Conservation (phyloP, 2,888 invertebrate species). For the Zygaena filipendulae region DNA sequence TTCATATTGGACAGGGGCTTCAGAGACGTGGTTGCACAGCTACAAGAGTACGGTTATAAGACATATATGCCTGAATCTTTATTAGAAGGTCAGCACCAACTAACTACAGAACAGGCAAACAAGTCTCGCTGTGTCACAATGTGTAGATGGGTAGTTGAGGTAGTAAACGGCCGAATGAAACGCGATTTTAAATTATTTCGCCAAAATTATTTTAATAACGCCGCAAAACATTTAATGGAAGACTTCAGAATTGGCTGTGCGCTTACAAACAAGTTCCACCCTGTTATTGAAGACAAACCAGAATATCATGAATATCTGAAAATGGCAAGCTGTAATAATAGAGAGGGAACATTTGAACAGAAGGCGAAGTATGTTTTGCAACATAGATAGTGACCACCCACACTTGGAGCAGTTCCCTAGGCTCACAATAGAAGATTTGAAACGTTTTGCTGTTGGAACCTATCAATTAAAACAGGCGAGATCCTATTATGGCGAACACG, state of each 20-base stretch:
- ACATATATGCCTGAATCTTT: constrained; percentile 8
- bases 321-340: neutral
- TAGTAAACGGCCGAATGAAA: constrained; percentile 5
- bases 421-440: constrained; percentile 4
- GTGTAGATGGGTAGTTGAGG: constrained; percentile 13
- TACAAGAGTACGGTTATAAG: constrained; percentile 5
- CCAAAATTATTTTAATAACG: constrained; percentile 10
- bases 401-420: constrained; percentile 1
- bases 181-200: constrained; percentile 5
- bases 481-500: constrained; percentile 6
- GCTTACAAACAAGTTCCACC: constrained; percentile 11
- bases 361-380: neutral
- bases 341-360: neutral
- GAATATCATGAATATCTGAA: too few species aligned
- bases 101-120: constrained; percentile 6
- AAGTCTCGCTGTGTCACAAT: constrained; percentile 6
- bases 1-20: constrained; percentile 10
- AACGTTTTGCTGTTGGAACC: constrained; percentile 7
- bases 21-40: constrained; percentile 3
- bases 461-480: constrained; percentile 8
- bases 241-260: constrained; percentile 4
- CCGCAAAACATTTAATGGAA: neutral
- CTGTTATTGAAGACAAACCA: constrained; percentile 4
- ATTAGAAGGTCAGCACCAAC: constrained; percentile 7
- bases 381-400: neutral